phyloP scores from a whole-genome alignment of 2,797 vertebrate species.

The Cercopithecus hamlyni region DNA sequence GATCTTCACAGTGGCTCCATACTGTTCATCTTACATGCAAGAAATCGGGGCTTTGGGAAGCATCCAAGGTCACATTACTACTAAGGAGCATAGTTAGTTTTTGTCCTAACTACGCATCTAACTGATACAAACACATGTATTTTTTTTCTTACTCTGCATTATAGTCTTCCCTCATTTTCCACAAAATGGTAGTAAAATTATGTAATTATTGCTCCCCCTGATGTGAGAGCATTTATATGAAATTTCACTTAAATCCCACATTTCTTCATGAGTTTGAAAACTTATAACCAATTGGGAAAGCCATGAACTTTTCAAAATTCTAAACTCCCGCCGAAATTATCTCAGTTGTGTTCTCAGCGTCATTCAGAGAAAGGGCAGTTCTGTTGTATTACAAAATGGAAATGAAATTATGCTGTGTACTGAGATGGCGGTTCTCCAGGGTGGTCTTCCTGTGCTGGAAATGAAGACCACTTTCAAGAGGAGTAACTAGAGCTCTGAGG shows the following conservation, averaged over 20 bases:
- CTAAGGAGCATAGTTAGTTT: background rate
- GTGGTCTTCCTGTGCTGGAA: background rate
- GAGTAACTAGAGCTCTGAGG: rapidly evolving
- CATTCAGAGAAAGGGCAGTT: background rate
- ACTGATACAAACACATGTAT: background rate
- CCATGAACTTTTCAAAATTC: background rate
- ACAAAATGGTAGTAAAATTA: background rate
- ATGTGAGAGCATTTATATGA: background rate
- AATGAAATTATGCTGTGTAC: background rate
- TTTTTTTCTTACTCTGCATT: background rate
- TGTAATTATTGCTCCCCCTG: background rate
- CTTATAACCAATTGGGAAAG: background rate
- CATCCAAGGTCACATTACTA: background rate
- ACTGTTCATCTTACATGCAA: background rate
- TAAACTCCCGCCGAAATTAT: background rate
- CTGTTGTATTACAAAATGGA: background rate
- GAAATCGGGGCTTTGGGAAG: background rate
- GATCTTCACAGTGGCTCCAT: background rate
- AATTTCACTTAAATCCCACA: background rate
- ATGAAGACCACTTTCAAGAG: background rate
- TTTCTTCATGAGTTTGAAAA: constrained; percentile 17
- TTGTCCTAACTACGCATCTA: background rate
- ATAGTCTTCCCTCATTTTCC: background rate
- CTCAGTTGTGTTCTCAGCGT: background rate
- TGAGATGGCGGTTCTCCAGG: background rate